phyloP scores from a whole-genome alignment of 1,140 invertebrate species.

The Caenorhabditis tropicalis region DNA sequence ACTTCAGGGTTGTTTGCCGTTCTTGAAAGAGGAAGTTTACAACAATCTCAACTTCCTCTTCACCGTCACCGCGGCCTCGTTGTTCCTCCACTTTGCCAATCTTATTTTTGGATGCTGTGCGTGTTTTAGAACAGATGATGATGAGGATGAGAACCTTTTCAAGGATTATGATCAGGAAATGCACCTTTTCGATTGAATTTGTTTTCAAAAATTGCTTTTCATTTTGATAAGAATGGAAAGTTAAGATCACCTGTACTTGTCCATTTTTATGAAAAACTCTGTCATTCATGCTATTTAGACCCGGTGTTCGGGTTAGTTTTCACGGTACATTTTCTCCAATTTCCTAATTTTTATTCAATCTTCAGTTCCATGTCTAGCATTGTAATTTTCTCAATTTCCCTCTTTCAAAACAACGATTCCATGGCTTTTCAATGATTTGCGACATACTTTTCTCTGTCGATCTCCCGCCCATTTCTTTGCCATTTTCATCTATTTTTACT shows the following conservation, averaged over 20 bases:
- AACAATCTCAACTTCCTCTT: conserved; percentile 41
- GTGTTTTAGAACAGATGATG: neutral
- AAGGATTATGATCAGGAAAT: conserved; percentile 39
- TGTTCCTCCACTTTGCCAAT: conserved; percentile 18
- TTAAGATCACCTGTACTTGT: too few species aligned
- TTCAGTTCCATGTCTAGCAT: conserved; percentile 2
- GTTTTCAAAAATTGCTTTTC: neutral
- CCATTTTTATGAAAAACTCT: too few species aligned
- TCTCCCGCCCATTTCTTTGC: neutral
- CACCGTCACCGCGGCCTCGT: conserved; percentile 5
- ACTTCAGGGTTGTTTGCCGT: conserved; percentile 16
- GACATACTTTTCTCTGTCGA: conserved; percentile 17
- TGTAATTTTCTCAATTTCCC: neutral
- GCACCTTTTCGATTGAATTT: neutral
- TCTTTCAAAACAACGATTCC: conserved; percentile 33
- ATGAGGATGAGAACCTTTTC: neutral
- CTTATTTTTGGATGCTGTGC: conserved; percentile 2
- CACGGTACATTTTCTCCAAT: neutral
- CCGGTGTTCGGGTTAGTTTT: conserved; percentile 24
- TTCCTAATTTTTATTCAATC: neutral
- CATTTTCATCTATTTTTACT: neutral
- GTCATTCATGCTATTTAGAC: conserved; percentile 16
- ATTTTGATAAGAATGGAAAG: too few species aligned
- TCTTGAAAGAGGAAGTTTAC: conserved; percentile 37
- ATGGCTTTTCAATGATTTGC: conserved; percentile 28